Percentiles rank a stretch among this genome's conserved stretches.
phyloP scores from a whole-genome alignment of 2,113 vertebrate species.

The Naja naja region DNA sequence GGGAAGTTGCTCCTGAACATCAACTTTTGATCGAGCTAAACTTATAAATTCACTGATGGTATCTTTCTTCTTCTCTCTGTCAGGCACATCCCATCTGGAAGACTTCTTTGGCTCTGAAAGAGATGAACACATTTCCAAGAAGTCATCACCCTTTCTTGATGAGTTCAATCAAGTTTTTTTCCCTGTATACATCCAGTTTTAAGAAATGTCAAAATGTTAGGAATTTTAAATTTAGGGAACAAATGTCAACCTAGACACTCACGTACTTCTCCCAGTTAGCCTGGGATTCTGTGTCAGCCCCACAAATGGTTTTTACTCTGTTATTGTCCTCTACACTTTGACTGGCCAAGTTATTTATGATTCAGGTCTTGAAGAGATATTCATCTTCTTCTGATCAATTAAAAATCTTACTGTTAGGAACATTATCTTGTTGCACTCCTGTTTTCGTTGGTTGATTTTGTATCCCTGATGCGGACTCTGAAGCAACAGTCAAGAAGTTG shows the following conservation, averaged over 20 bases:
- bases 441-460: slow-evolving; percentile 35
- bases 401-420: slow-evolving; percentile 65
- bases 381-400: neutral
- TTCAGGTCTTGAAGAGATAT: neutral
- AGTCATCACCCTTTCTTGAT: neutral
- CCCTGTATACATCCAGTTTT: neutral
- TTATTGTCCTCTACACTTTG: neutral
- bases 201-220: rapidly evolving
- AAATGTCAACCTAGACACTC: neutral
- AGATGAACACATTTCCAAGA: neutral
- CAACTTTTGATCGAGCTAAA: slow-evolving; percentile 70
- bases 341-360: neutral
- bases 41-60: slow-evolving; percentile 76
- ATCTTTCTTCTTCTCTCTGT: slow-evolving; percentile 72
- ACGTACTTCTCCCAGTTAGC: neutral
- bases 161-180: neutral
- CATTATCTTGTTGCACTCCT: slow-evolving; percentile 35
- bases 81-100: slow-evolving; percentile 88
- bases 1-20: slow-evolving; percentile 51
- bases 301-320: neutral
- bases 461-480: slow-evolving; percentile 61
- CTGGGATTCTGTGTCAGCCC: neutral
- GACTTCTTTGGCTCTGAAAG: slow-evolving; percentile 74
- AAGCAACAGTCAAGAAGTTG: slow-evolving; percentile 83
- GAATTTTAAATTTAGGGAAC: neutral